Percentiles rank a stretch among this genome's conserved stretches.
Conservation (phyloP, 2,888 invertebrate genomes). For the Volucella zonaria region DNA sequence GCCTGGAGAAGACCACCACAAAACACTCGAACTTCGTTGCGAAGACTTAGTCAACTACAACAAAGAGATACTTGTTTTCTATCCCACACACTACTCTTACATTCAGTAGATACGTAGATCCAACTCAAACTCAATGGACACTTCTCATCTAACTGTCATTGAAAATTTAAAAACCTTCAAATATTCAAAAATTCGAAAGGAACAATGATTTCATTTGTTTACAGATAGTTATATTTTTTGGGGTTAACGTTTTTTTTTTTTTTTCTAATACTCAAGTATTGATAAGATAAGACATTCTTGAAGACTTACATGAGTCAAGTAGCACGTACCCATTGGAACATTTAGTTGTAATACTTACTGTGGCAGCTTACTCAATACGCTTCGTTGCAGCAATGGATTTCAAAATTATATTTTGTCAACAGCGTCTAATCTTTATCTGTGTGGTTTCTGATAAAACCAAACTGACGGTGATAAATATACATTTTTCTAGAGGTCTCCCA, state of each 20-base stretch:
- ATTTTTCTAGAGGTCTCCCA: background rate
- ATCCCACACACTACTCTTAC: too few species aligned
- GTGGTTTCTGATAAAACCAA: background rate
- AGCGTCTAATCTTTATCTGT: background rate
- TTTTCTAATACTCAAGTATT: background rate
- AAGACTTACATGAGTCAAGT: background rate
- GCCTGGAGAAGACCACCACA: too few species aligned
- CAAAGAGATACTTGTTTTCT: too few species aligned
- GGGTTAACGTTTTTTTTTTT: background rate
- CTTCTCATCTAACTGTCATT: too few species aligned
- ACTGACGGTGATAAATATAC: background rate
- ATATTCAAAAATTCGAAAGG: background rate
- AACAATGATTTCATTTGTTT: constrained; percentile 30
- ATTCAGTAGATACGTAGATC: too few species aligned
- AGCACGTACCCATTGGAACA: background rate
- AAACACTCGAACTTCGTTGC: too few species aligned
- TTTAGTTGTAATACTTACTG: background rate
- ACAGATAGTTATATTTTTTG: background rate
- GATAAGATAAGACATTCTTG: constrained; percentile 32
- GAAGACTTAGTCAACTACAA: too few species aligned
- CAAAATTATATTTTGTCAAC: constrained; percentile 14
- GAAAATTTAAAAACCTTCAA: too few species aligned
- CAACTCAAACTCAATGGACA: too few species aligned
- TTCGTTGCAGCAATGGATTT: background rate
- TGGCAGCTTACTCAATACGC: background rate